Evolutionary conservation across 2,888 invertebrate species (phyloP), one percentile per base, ranked within the genome.

Genomic region (Autographa pulchrina): DNA sequence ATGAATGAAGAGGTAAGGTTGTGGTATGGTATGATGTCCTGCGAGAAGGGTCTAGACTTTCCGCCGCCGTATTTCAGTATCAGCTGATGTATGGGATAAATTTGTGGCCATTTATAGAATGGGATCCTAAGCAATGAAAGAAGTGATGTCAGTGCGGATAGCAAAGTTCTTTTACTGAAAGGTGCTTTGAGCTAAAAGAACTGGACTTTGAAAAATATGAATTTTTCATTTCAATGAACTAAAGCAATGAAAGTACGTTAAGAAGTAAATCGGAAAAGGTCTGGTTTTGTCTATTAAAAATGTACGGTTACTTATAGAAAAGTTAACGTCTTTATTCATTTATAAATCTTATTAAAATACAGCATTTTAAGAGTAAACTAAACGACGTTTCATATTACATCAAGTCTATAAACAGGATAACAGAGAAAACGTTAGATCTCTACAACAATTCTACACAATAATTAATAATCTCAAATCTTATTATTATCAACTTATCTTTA

Each of bases 21-120:
- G 74, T n/a, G 32, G 14, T 80, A 38, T 31, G 54, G 35, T 78
- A 72, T 82, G 74, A 78, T 80, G 71, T 70, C 63, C 80, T 80
- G 66, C 70, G 32, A 70, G 77, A 65, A 74, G 62, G 81, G 82
- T 85, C 83, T 84, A 85, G 85, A 85, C 80, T 76, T 73, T 32
- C 58, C 59, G 84, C 70, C 81, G 83, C 81, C 81, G 52, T 76
- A 66, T 68, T 72, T 78, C 72, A 74, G 75, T 68, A 72, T 74
- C 54, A 66, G 74, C 65, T 85, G 78, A 85, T 83, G 69, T 75
- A 85, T 85, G 72, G 65, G 65, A 65, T 60, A 60, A 63, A 81
- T 81, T 72, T 77, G 73, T 74, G 72, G 63, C 38, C 64, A 67
- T 82, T 81, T 78, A 73, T 67, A 70, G 65, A 78, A 75, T 70